Percentiles rank a stretch among this genome's conserved stretches.
These are phyloP conservation scores for Vireo altiloquus DNA, from an alignment of 2,113 vertebrate species.

Conservation along the genomic window DNA sequence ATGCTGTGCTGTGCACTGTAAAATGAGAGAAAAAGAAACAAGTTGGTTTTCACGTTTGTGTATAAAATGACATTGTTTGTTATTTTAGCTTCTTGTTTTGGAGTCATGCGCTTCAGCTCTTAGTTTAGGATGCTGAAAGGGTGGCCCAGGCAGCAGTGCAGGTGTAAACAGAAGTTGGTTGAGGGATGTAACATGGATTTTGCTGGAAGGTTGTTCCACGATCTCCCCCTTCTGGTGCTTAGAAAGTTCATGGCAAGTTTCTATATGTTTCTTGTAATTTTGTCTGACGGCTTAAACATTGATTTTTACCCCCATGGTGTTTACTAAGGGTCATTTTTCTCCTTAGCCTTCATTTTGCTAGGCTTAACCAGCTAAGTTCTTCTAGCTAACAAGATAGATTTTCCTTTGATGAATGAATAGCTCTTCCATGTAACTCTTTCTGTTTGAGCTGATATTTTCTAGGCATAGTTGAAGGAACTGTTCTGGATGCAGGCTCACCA, in stretches of 20 bases:
- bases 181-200: background rate
- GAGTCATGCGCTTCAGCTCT: background rate
- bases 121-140: background rate
- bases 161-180: background rate
- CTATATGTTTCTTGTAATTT: background rate
- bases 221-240: constrained; percentile 60
- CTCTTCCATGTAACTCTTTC: background rate
- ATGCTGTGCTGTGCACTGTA: background rate
- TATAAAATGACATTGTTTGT: background rate
- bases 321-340: background rate
- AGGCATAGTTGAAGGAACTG: background rate
- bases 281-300: background rate
- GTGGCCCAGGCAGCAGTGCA: background rate
- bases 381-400: background rate
- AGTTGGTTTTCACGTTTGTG: background rate
- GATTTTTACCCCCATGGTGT: background rate
- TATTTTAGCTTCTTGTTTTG: background rate
- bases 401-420: background rate
- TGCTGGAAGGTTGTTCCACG: constrained; percentile 27
- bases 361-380: background rate
- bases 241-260: constrained; percentile 10
- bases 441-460: background rate
- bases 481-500: background rate
- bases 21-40: background rate
- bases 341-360: background rate